Base-by-base conservation (phyloP, 2,888 invertebrate species). In the Agriopis aurantiaria region DNA sequence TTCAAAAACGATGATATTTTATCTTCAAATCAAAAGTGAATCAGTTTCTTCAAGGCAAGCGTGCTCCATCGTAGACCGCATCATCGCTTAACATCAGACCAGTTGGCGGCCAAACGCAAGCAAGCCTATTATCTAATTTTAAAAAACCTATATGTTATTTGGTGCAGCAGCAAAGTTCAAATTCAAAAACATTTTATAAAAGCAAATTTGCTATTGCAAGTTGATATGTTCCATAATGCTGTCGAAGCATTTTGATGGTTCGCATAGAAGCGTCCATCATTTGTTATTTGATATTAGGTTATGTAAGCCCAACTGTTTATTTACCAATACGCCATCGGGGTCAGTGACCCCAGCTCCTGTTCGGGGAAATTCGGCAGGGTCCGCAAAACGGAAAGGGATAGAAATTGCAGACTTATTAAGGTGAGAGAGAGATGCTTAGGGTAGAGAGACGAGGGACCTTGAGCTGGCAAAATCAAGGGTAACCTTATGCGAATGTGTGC, bases 391-490 rank as follows among this genome's bases (percentile, higher is more conserved):
- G 90, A 94, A 75, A 62, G 82, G 86, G 93, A 93, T 79, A 80
- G 87, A 78, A 80, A 83, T 88, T 88, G 76, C 84, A 79, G 80
- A 77, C 81, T 69, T 69, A 80, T 59, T 56, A 71, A 82, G 83
- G 91, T 84, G 86, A 78, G 89, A 93, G 84, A 78, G 89, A 82
- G 85, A 82, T 75, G 76, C 80, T 75, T 90, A 90, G 93, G 93
- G 93, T 93, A 92, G 93, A 93, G 93, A 60, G 70, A 55, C 57
- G 46, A 63, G 70, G 70, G 70, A 94, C 94, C 94, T 94, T 94
- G 94, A 94, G 93, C 91, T 90, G 89, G 93, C 92, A 91, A 93
- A 93, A 94, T 94, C 94, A 94, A 94, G 94, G 94, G 93, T 94
- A 94, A 94, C 82, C 87, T 79, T 80, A 76, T 85, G 83, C 74